Conservation (phyloP, 2,797 vertebrate genomes). For the Enteromius thamalakanensis region DNA sequence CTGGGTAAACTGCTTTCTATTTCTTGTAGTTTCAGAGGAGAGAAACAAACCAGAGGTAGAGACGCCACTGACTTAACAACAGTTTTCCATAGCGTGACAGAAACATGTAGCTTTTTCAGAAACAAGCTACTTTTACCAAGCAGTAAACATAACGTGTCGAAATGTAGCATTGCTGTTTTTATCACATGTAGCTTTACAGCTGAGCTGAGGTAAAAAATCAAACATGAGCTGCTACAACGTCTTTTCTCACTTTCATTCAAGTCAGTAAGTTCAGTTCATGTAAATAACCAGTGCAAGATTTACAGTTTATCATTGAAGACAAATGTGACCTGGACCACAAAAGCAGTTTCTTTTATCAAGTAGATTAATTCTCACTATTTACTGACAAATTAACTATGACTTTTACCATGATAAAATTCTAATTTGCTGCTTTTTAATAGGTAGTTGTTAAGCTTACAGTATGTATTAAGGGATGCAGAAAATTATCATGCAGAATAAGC, state of each 20-base stretch:
- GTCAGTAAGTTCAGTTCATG: not conserved
- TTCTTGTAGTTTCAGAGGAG: constrained; percentile 18
- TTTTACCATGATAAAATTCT: no score
- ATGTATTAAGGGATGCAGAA: no score
- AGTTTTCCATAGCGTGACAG: not conserved
- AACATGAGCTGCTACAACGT: not conserved
- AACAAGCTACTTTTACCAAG: not conserved
- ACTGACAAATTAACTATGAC: no score
- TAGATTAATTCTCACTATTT: no score
- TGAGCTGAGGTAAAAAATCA: not conserved
- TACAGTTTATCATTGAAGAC: not conserved
- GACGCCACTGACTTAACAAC: not conserved
- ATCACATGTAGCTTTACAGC: not conserved
- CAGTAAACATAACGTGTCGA: not conserved
- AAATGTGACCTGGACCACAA: no score
- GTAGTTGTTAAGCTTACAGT: no score
- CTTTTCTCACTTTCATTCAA: not conserved
- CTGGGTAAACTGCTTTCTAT: constrained; percentile 27
- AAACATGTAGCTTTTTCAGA: not conserved
- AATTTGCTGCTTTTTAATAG: no score
- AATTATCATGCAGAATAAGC: no score
- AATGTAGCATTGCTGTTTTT: not conserved
- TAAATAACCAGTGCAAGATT: not conserved
- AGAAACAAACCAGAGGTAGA: constrained; percentile 12
- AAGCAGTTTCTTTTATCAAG: no score